Percentiles rank a stretch among this genome's conserved stretches.
These are phyloP conservation scores for Ostrea denselamellosa DNA, from an alignment of 1,140 invertebrate genomes.

Conservation along the genomic window DNA sequence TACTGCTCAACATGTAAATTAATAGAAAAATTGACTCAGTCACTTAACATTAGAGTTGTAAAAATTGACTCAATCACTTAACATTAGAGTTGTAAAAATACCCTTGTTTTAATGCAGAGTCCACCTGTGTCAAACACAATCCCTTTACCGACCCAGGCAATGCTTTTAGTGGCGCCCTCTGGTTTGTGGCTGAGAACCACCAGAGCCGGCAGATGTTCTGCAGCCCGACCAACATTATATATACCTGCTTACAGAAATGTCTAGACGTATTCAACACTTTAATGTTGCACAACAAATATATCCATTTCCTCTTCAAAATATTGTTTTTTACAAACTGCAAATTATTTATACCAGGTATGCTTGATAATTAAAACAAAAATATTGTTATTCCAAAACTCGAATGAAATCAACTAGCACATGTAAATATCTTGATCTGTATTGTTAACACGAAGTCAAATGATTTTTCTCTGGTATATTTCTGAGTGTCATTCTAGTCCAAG, in stretches of 20 bases:
- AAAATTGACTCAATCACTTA: conserved; percentile 52
- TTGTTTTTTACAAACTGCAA: no score
- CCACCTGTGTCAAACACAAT: conserved; percentile 97
- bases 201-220: conserved; percentile 87
- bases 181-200: conserved; percentile 86
- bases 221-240: conserved; percentile 92
- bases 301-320: no score
- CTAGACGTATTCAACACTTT: no score
- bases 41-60: not conserved
- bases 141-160: conserved; percentile 95
- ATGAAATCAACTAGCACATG: no score
- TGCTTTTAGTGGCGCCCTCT: conserved; percentile 84
- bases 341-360: no score
- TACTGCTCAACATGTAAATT: not conserved
- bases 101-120: conserved; percentile 92
- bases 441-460: no score
- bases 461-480: no score
- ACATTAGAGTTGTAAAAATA: conserved; percentile 70
- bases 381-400: no score
- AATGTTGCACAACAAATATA: no score
- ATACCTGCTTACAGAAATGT: conserved; percentile 82
- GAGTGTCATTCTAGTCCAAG: no score
- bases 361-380: no score
- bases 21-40: not conserved
- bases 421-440: no score